Evolutionary conservation across 2,113 vertebrate genomes (phyloP), one percentile per base, ranked within the genome.

Genomic region (Tetrao urogallus): DNA sequence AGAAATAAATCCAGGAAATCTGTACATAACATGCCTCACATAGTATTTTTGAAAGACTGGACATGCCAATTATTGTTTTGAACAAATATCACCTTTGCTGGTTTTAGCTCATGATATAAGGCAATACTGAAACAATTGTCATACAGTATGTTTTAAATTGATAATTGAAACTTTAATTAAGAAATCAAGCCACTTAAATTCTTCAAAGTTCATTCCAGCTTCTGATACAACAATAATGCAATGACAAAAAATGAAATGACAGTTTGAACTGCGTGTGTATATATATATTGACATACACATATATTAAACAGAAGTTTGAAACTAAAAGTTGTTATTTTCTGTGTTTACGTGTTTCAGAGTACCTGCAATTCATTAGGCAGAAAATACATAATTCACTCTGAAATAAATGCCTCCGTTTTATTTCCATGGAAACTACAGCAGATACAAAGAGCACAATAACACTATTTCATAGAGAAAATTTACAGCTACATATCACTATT

Each of bases 101-200:
- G 70, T 71, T 95, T 40, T 76, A 84, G 76, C 74, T 95, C 91
- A 93, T 94, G 24, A 76, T 74, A 82, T 78, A 60, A 77, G 70
- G 21, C 34, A 89, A 48, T 48, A 78, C 72, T 93, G 67, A 50
- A 96, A 95, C 94, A 93, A 94, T 92, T 91, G 28, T 79, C 50
- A 32, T 75, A 82, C n/a, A 64, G 45, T 66, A 82, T 8, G 40
- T 80, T 93, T 91, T 94, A 60, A 83, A 89, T 96, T 54, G 8
- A 81, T 85, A 92, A 91, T 47, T 84, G n/a, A 67, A 80, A 38
- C 77, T 69, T 57, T 93, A 94, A 84, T 95, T 92, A 91, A 40
- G 32, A 88, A 72, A 58, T 34, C 1, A 61, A 95, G 38, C 61
- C 82, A 60, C 63, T 75, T 48, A 64, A 70, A 20, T n/a, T 50